Evolutionary conservation across 2,113 vertebrate genomes (phyloP).

Genomic region (Clupea harengus): DNA sequence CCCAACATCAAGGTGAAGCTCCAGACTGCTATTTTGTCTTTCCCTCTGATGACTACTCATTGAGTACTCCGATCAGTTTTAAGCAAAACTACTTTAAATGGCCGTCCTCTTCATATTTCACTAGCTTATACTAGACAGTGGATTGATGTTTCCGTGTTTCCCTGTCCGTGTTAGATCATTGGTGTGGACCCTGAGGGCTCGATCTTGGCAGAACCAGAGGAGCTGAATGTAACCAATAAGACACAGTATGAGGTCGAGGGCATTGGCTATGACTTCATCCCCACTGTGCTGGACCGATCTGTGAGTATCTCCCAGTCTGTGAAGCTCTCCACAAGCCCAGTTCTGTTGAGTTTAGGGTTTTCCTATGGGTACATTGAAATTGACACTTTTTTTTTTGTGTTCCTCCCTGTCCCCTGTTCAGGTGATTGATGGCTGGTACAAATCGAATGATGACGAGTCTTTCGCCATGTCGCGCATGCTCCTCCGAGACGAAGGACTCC

Average conservation of each 20-base stretch:
- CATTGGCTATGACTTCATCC: conserved; percentile 96
- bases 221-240: conserved; percentile 83
- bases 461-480: conserved; percentile 87
- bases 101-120: background rate
- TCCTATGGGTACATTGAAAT: background rate
- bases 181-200: conserved; percentile 93
- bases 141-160: background rate
- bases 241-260: conserved; percentile 93
- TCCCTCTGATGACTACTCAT: background rate
- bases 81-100: background rate
- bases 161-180: conserved; percentile 76
- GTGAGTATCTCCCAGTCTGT: conserved; percentile 66
- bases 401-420: conserved; percentile 46
- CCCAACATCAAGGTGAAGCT: conserved; percentile 80
- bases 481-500: conserved; percentile 79
- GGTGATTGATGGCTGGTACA: conserved; percentile 90
- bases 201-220: conserved; percentile 85
- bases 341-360: background rate
- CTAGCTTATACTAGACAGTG: background rate
- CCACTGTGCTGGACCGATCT: conserved; percentile 88
- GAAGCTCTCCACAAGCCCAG: background rate
- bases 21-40: background rate
- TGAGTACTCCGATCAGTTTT: background rate
- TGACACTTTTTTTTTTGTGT: background rate
- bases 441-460: conserved; percentile 83